phyloP scores from a whole-genome alignment of 2,113 vertebrate species.

The Mola mola region DNA sequence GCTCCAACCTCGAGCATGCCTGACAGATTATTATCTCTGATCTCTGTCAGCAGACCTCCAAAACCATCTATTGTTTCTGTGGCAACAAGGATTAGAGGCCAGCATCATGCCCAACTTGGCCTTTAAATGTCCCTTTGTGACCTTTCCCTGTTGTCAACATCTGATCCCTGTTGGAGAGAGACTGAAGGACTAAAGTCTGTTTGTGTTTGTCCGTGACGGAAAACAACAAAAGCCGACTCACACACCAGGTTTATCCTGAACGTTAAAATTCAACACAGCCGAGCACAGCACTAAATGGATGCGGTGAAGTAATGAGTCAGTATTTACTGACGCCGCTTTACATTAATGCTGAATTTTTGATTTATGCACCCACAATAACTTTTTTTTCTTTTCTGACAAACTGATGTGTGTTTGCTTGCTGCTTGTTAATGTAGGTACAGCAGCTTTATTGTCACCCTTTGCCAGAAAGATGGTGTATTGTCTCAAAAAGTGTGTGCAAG shows the following conservation, averaged over 20 bases:
- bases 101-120: conserved; percentile 52
- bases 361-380: no score
- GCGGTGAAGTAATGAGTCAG: neutral
- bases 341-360: no score
- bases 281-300: neutral
- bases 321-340: no score
- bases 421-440: no score
- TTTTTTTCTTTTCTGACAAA: no score
- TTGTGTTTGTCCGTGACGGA: conserved; percentile 9
- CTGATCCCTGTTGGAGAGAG: conserved; percentile 55
- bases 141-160: conserved; percentile 51
- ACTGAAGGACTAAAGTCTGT: conserved; percentile 20
- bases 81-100: conserved; percentile 66
- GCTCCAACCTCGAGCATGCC: conserved; percentile 9
- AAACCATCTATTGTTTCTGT: conserved; percentile 49
- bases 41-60: conserved; percentile 55
- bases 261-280: neutral
- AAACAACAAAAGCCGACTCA: conserved; percentile 11
- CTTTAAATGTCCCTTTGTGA: conserved; percentile 70
- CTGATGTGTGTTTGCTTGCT: no score
- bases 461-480: no score
- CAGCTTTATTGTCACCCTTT: no score
- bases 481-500: no score
- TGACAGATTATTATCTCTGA: conserved; percentile 45
- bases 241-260: no score